A percentile compares a stretch with the other conserved stretches of the same genome.
phyloP scores from a whole-genome alignment of 2,113 vertebrate genomes.

The Eolophus roseicapilla region DNA sequence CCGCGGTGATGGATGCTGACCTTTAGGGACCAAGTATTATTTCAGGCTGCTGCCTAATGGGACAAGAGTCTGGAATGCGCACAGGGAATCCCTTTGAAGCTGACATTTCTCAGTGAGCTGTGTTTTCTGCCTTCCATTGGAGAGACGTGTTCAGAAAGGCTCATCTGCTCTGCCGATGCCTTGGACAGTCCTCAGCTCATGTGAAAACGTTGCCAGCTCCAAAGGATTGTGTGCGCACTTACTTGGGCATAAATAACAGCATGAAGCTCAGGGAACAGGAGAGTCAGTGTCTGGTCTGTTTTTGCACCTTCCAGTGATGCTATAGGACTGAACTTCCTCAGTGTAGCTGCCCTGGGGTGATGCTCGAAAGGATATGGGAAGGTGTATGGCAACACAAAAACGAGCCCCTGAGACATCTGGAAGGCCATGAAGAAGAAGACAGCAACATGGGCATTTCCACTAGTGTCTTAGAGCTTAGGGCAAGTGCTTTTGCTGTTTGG shows the following conservation, averaged over 20 bases:
- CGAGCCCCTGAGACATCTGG: not conserved
- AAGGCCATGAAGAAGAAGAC: not conserved
- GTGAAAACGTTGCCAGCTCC: not conserved
- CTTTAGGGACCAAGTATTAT: constrained; percentile 19
- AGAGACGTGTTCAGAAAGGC: not conserved
- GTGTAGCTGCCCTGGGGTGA: not conserved
- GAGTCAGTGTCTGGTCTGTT: not conserved
- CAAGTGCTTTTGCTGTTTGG: not conserved
- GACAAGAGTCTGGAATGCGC: not conserved
- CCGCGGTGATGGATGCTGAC: not conserved
- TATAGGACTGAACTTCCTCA: not conserved
- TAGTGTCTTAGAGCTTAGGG: not conserved
- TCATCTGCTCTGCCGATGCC: not conserved
- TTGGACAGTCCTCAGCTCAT: not conserved
- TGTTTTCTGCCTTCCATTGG: not conserved
- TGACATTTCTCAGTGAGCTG: not conserved
- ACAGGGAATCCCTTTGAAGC: constrained; percentile 44
- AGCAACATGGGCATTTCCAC: not conserved
- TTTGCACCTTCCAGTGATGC: not conserved
- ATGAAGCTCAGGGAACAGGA: not conserved
- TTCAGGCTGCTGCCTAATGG: constrained; percentile 17
- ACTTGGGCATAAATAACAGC: not conserved
- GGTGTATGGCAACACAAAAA: not conserved
- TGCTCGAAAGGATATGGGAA: not conserved
- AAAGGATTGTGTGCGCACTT: not conserved